Conservation (phyloP, 53 echinoderm and acorn worm species). For the Temnopleurus reevesii region DNA sequence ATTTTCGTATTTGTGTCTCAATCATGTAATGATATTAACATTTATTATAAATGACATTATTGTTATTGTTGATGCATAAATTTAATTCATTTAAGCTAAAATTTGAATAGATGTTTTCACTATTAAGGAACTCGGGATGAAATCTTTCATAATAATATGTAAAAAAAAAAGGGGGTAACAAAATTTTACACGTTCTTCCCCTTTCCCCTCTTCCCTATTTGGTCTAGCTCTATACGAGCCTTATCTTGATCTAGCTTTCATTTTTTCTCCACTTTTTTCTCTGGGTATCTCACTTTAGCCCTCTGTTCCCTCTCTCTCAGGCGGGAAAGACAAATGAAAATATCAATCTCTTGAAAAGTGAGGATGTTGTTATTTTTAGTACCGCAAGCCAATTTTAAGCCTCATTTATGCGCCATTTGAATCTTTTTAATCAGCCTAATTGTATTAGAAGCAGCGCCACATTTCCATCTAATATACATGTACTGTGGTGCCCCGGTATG, state of each 20-base stretch:
- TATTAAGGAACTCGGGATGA: too few species aligned
- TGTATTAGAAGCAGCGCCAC: constrained; percentile 7
- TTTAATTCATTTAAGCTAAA: too few species aligned
- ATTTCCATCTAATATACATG: not conserved
- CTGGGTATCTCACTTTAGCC: not conserved
- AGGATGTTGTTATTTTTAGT: constrained; percentile 12
- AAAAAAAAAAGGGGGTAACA: too few species aligned
- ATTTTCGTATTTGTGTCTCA: too few species aligned
- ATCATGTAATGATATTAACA: too few species aligned
- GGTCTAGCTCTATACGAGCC: too few species aligned
- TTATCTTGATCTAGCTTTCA: not conserved
- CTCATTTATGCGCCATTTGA: constrained; percentile 30
- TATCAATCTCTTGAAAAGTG: constrained; percentile 2
- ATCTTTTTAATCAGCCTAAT: constrained; percentile 34
- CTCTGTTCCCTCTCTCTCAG: not conserved
- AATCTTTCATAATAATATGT: too few species aligned
- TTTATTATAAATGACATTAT: too few species aligned
- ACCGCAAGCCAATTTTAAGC: constrained; percentile 36
- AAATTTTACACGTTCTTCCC: too few species aligned
- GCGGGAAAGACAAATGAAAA: not conserved
- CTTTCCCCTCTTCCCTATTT: not conserved
- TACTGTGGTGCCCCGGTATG: not conserved
- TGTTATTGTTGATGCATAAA: too few species aligned
- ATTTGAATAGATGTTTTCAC: too few species aligned
- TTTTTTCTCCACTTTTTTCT: not conserved